Percentiles rank a stretch among this genome's conserved stretches.
Conservation (phyloP, 1,140 invertebrate species). For the Bradynema listronoti region DNA sequence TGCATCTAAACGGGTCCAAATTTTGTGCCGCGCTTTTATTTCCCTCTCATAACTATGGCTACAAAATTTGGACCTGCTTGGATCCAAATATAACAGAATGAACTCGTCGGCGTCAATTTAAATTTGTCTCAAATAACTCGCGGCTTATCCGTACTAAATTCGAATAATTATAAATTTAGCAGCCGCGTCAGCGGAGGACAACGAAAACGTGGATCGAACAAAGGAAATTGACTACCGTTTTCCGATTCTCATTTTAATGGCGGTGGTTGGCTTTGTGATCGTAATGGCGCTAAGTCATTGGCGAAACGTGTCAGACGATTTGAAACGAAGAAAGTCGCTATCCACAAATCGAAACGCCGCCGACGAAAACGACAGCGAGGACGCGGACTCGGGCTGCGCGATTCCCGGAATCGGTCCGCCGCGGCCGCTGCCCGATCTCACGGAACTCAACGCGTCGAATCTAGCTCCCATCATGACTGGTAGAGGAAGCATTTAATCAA, state of each 20-base stretch:
- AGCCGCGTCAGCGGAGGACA: constrained; percentile 1
- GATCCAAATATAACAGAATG: neutral
- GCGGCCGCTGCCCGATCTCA: constrained; percentile 13
- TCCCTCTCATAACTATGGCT: neutral
- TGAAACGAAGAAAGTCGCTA: constrained; percentile 20
- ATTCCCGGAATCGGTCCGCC: constrained; percentile 11
- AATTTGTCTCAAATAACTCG: neutral
- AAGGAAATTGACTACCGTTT: constrained; percentile 41
- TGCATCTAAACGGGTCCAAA: no score
- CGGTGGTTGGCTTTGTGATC: constrained; percentile 29
- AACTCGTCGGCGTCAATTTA: neutral
- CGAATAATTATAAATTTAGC: neutral
- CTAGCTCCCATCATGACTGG: neutral
- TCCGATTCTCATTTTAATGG: constrained; percentile 31
- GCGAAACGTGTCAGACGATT: neutral
- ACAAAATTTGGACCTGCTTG: neutral
- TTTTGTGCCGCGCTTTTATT: no score
- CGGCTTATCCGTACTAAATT: neutral
- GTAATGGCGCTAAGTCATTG: constrained; percentile 28
- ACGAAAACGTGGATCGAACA: constrained; percentile 11
- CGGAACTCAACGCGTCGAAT: neutral
- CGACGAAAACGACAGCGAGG: no score
- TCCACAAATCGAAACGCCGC: no score
- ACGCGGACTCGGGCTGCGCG: constrained; percentile 4
- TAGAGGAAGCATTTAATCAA: neutral